Base-by-base conservation (phyloP, 1,140 invertebrate species). In the Orussus abietinus region DNA sequence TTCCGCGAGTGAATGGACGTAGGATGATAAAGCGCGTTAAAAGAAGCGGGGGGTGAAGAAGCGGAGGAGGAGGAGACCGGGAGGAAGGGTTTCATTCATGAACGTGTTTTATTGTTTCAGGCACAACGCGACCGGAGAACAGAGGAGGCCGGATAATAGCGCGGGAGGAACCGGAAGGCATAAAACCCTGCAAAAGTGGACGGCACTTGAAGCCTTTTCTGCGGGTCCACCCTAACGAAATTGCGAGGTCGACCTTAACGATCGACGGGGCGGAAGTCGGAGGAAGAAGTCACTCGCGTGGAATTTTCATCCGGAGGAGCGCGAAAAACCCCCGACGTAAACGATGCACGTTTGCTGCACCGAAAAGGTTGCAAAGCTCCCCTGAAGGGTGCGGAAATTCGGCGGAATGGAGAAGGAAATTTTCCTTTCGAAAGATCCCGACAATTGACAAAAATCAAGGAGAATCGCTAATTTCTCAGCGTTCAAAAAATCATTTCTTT, bases 61-160 rank as follows among this genome's bases (percentile, higher is more conserved):
- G 45, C 36, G 41, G 35, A 31, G 46, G 38, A 49, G 33, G 28
- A 37, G 53, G 38, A 31, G 45, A 31, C 10, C 6, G 14, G 9
- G 3, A 31, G 53, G 44, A 56, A 48, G 50, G 51, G 54, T 51
- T 66, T 61, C 61, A 66, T 66, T 65, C 64, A 64, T 61, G 45
- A 63, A 64, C 39, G 57, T 67, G 55, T 67, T 67, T 67, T 65
- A 67, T 66, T 62, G 60, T 64, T 64, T 58, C 59, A 64, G 57
- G 46, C 55, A 53, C 43, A 62, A 47, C 51, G 49, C 49, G 42
- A 44, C 41, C 44, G 49, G 53, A 43, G 53, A 42, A 59, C 53
- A 54, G 51, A 50, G 48, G 46, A 56, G 57, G 50, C 51, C 58
- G 59, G 52, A 64, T 62, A 61, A 64, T 62, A 62, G 47, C 53